phyloP scores from a whole-genome alignment of 2,113 vertebrate species.

The Columba livia region DNA sequence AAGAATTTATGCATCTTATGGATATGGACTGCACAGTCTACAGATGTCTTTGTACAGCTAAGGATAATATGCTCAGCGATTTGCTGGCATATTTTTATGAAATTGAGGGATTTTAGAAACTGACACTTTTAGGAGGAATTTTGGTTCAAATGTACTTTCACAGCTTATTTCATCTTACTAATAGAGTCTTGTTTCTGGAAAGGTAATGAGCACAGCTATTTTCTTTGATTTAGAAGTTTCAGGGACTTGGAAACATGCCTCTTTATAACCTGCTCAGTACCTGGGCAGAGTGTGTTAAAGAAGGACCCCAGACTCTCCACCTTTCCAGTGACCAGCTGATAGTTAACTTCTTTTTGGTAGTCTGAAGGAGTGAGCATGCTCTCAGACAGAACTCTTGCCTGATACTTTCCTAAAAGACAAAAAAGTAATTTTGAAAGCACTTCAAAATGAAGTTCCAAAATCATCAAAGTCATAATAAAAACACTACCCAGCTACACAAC shows the following conservation, averaged over 20 bases:
- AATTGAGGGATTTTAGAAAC: neutral
- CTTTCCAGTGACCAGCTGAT: conserved; percentile 88
- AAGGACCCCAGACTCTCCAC: conserved; percentile 86
- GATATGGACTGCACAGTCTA: neutral
- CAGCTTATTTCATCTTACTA: neutral
- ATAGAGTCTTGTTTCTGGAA: neutral
- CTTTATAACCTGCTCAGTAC: conserved; percentile 59
- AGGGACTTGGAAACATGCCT: neutral
- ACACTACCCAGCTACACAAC: neutral
- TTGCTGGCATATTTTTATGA: neutral
- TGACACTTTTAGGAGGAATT: neutral
- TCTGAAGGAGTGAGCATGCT: conserved; percentile 87
- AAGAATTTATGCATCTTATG: neutral
- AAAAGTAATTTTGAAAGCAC: neutral
- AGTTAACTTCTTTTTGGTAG: conserved; percentile 88
- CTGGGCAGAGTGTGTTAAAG: conserved; percentile 90
- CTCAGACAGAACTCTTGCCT: conserved; percentile 91
- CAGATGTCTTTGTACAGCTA: neutral
- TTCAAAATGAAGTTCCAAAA: neutral
- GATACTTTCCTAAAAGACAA: conserved; percentile 86
- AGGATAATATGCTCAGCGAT: neutral
- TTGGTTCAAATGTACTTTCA: neutral
- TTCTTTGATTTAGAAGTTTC: neutral
- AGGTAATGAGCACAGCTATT: neutral
- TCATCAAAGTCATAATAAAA: neutral